These are phyloP conservation scores for Oryctolagus cuniculus DNA, from an alignment of 2,113 vertebrate species.

Conservation along the genomic window DNA sequence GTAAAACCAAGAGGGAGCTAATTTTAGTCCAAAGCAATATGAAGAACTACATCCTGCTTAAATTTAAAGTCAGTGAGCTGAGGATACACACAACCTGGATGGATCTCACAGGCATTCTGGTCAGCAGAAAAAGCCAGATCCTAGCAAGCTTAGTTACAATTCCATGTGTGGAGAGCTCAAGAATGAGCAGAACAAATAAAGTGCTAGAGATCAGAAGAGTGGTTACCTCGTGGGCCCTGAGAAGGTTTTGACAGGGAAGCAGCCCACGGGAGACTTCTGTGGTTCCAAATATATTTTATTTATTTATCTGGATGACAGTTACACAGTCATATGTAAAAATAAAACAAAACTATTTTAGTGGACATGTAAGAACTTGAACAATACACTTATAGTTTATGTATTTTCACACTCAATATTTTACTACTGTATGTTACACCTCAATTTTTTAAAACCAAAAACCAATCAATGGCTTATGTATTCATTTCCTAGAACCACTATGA, in stretches of 20 bases:
- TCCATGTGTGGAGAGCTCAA: neutral
- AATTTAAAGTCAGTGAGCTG: neutral
- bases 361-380: neutral
- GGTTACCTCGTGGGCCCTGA: neutral
- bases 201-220: neutral
- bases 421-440: neutral
- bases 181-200: neutral
- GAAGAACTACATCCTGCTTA: neutral
- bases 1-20: constrained; percentile 5
- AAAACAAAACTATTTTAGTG: neutral
- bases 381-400: neutral
- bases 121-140: neutral
- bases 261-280: neutral
- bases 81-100: neutral
- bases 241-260: neutral
- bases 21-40: constrained; percentile 1
- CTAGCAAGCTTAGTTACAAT: neutral
- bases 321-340: neutral
- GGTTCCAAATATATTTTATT: neutral
- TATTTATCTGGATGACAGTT: neutral
- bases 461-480: neutral
- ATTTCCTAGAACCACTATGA: neutral
- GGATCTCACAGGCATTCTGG: neutral
- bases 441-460: neutral
- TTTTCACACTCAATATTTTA: neutral